Evolutionary conservation across 2,888 invertebrate species (phyloP).

Genomic region (Athalia cordata): DNA sequence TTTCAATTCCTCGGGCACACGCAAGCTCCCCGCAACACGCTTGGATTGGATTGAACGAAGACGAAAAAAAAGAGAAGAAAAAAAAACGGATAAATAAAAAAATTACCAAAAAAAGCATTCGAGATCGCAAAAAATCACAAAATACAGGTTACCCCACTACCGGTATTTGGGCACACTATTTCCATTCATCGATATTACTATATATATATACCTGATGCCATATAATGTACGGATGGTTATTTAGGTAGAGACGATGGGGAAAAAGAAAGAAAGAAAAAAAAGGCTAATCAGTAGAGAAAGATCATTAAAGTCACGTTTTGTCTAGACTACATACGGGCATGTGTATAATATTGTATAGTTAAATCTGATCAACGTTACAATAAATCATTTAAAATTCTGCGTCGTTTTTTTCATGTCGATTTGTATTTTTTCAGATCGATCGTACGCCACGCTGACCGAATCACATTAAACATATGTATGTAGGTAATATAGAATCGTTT

Average conservation of each 20-base stretch:
- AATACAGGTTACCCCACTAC: conserved; percentile 7
- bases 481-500: neutral
- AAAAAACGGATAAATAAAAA: neutral
- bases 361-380: no score
- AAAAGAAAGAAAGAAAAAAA: no score
- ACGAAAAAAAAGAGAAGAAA: neutral
- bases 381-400: no score
- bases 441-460: no score
- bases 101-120: neutral
- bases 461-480: neutral
- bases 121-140: neutral
- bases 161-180: neutral
- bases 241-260: no score
- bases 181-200: neutral
- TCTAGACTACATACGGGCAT: no score
- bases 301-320: no score
- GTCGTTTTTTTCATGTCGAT: no score
- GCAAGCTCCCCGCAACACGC: conserved; percentile 46
- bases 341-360: no score
- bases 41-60: neutral
- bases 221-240: neutral
- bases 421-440: no score
- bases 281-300: no score
- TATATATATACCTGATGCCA: neutral
- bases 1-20: no score